Percentiles rank a stretch among this genome's conserved stretches.
Conservation (phyloP, 30 jellyfish, hydroid and myxozoan species). For the Rhopilema esculentum region DNA sequence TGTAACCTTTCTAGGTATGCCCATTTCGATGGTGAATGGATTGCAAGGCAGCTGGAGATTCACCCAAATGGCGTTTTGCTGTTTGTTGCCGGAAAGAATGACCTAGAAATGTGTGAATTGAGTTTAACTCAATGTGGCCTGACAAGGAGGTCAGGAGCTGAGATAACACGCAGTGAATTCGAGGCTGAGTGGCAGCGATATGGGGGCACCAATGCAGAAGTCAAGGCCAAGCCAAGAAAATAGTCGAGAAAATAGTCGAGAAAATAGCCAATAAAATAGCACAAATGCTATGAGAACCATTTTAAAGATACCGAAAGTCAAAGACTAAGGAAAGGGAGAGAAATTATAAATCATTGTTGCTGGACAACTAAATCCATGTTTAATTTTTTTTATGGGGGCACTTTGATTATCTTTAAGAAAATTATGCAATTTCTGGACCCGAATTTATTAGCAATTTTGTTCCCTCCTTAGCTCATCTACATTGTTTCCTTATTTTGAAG, state of each 20-base stretch:
- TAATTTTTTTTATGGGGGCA: neutral
- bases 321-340: neutral
- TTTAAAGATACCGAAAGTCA: too few species aligned
- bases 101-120: conserved; percentile 96
- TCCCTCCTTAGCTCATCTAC: too few species aligned
- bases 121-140: conserved; percentile 91
- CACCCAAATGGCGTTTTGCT: conserved; percentile 95
- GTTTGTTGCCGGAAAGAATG: conserved; percentile 89
- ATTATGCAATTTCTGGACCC: too few species aligned
- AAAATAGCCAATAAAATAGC: too few species aligned
- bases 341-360: neutral
- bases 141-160: conserved; percentile 96
- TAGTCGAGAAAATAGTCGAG: conserved; percentile 2
- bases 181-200: conserved; percentile 82
- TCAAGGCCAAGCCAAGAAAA: conserved; percentile 77
- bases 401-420: too few species aligned
- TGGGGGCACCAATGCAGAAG: conserved; percentile 81
- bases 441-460: too few species aligned
- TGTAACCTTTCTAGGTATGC: too few species aligned
- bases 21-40: conserved; percentile 98
- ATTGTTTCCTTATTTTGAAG: neutral
- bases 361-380: neutral
- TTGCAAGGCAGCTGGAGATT: conserved; percentile 97
- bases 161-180: conserved; percentile 84
- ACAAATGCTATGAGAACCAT: too few species aligned